A percentile compares a stretch with the other conserved stretches of the same genome.
phyloP scores from a whole-genome alignment of 2,888 invertebrate species.

The Coelopa pilipes region DNA sequence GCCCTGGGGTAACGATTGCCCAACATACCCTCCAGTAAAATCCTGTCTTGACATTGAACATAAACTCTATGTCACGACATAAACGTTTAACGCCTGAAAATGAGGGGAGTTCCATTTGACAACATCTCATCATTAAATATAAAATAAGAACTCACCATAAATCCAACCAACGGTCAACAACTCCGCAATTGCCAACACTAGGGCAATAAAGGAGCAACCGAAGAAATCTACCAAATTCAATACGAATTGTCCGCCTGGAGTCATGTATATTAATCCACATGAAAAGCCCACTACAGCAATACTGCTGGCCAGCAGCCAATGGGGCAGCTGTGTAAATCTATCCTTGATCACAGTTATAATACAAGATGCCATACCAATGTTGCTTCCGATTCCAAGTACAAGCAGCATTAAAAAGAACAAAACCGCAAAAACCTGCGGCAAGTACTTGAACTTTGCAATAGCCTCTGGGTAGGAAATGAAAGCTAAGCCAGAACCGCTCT shows the following conservation, averaged over 20 bases:
- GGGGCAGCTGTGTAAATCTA: slow-evolving; percentile 64
- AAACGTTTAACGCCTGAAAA: slow-evolving; percentile 72
- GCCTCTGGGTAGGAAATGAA: slow-evolving; percentile 79
- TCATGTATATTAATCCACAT: slow-evolving; percentile 73
- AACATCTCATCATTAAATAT: background rate
- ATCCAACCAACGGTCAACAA: slow-evolving; percentile 78
- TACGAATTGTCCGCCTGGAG: slow-evolving; percentile 79
- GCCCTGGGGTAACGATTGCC: slow-evolving; percentile 77
- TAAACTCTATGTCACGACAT: slow-evolving; percentile 81
- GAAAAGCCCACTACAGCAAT: slow-evolving; percentile 69
- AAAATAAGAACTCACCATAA: slow-evolving; percentile 70
- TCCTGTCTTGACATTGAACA: slow-evolving; percentile 74
- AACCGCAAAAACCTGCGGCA: slow-evolving; percentile 70
- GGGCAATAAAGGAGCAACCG: slow-evolving; percentile 80
- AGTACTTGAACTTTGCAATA: slow-evolving; percentile 69
- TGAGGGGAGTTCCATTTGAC: background rate
- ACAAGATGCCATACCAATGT: slow-evolving; percentile 67
- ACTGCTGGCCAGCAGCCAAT: slow-evolving; percentile 69
- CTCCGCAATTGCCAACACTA: slow-evolving; percentile 75
- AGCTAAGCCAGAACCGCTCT: slow-evolving; percentile 81
- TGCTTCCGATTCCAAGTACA: slow-evolving; percentile 69
- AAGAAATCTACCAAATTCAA: slow-evolving; percentile 79
- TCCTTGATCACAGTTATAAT: slow-evolving; percentile 68
- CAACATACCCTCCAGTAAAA: slow-evolving; percentile 85
- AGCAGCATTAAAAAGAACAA: slow-evolving; percentile 72